These are phyloP conservation scores for Saccostrea echinata DNA, from an alignment of 1,140 invertebrate species.

Conservation along the genomic window DNA sequence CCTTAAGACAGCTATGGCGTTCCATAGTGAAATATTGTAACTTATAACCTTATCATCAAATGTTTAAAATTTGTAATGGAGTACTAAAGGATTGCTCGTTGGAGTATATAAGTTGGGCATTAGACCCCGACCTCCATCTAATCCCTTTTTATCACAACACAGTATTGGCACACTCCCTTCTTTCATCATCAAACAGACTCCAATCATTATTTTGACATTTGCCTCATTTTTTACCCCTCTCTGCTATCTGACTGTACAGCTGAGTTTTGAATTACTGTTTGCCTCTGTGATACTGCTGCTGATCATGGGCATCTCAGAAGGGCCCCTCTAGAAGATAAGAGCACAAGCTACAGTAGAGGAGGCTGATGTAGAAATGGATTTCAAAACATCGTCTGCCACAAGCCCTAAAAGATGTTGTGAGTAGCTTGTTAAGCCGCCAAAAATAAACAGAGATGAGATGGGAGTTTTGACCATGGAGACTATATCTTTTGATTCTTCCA, in stretches of 20 bases:
- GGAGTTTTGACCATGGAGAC: constrained; percentile 37
- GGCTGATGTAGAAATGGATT: constrained; percentile 28
- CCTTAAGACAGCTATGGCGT: too few relatives aligned
- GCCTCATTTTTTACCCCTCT: constrained; percentile 33
- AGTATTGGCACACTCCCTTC: constrained; percentile 28
- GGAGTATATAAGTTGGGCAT: not conserved
- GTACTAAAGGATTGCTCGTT: not conserved
- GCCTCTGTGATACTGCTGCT: constrained; percentile 5
- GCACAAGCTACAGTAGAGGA: not conserved
- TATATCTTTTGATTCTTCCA: constrained; percentile 26
- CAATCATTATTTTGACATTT: constrained; percentile 39
- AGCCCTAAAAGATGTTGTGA: constrained; percentile 27
- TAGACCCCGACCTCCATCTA: constrained; percentile 7
- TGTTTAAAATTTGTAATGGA: not conserved
- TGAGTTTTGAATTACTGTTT: constrained; percentile 32
- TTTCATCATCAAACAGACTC: constrained; percentile 36
- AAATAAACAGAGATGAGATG: constrained; percentile 37
- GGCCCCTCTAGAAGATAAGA: constrained; percentile 27
- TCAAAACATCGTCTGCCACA: constrained; percentile 33
- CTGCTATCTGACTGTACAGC: constrained; percentile 23
- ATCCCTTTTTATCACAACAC: constrained; percentile 21
- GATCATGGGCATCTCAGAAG: constrained; percentile 3
- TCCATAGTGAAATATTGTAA: too few relatives aligned
- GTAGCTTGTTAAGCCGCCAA: constrained; percentile 35
- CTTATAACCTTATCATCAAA: not conserved